Base-by-base conservation (phyloP, 1,140 invertebrate genomes). In the Bombus soroeensis region DNA sequence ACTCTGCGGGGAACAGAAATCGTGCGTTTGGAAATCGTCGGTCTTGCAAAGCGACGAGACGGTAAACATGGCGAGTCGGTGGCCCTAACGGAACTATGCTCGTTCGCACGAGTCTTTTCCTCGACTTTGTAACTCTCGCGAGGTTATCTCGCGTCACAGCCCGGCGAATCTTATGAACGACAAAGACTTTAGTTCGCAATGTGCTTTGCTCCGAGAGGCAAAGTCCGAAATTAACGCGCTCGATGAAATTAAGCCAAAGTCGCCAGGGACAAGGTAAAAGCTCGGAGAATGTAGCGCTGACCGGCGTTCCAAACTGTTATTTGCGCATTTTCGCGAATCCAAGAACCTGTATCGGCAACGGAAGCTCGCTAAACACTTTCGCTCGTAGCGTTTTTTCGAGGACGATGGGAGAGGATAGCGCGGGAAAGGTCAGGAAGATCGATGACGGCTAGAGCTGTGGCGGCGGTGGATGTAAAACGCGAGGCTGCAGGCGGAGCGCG, bases 381-480 rank as follows among this genome's bases (percentile, higher is more conserved):
- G 39, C 47, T 34, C 32, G 70, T 4, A 28, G 25, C 0, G 28
- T 15, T 41, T n/a, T 72, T n/a, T 13, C 22, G 28, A 15, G 6
- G 6, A 41, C 6, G 66, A 34, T 25, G 32, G 9, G 18, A 62
- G 28, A 62, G 28, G 18, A 68, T 9, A 68, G 37, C 80, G 5
- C 18, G 34, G 28, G 47, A 37, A 74, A 75, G 59, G 68, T n/a
- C 47, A 77, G 28, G 47, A 76, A 87, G 80, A 88, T 88, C 72
- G 81, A 72, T 43, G 78, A 66, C 3, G 39, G 25, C 25, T 22
- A 2, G 64, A 34, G 34, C 25, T 18, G 66, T 25, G 66, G 9
- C 32, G 5, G 12, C 25, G 43, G 32, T 37, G 34, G 41, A 28
- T 47, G 64, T n/a, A 18, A 53, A 53, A 80, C 78, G 43, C 34